Evolutionary conservation across 1,140 invertebrate genomes (phyloP).

Genomic region (Parapsyche elsis): DNA sequence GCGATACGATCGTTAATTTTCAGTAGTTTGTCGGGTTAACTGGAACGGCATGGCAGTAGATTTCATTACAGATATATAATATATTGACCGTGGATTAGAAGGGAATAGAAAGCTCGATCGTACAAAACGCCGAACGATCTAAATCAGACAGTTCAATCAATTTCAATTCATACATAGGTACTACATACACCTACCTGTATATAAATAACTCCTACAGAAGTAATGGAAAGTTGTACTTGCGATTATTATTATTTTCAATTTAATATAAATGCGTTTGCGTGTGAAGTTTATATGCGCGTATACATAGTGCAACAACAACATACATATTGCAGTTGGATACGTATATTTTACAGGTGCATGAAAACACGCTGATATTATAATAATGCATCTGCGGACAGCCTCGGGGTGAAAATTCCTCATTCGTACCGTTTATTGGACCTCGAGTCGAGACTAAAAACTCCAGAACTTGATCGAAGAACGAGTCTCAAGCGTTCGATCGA

Average conservation of each 20-base stretch:
- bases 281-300: no score
- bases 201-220: neutral
- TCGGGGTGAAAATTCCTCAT: neutral
- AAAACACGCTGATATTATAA: constrained; percentile 22
- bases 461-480: neutral
- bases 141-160: neutral
- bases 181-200: no score
- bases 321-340: neutral
- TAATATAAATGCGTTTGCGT: no score
- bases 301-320: no score
- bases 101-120: constrained; percentile 11
- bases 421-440: constrained; percentile 28
- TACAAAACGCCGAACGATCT: neutral
- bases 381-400: neutral
- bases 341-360: constrained; percentile 23
- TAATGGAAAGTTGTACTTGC: neutral
- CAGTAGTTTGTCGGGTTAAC: neutral
- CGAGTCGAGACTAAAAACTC: neutral
- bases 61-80: constrained; percentile 21
- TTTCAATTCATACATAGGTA: neutral
- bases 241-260: neutral
- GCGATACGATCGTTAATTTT: constrained; percentile 25
- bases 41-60: neutral
- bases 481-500: neutral
- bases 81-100: neutral